Conservation (phyloP, 2,113 vertebrate species). For the Canis aureus region DNA sequence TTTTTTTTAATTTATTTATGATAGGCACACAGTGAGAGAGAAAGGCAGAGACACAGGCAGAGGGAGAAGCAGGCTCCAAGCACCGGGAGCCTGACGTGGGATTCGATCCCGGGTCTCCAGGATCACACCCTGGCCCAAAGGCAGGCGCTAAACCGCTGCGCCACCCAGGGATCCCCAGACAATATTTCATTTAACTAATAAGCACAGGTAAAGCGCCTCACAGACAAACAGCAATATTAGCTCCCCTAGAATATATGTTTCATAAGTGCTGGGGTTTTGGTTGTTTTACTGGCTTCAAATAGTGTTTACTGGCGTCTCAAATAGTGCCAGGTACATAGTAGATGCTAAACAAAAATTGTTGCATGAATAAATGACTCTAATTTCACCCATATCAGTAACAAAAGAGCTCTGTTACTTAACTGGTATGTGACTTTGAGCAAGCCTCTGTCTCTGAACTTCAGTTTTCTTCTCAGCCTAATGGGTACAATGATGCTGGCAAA, state of each 20-base stretch:
- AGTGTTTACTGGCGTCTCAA: too few relatives aligned
- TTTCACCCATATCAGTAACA: too few relatives aligned
- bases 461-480: neutral
- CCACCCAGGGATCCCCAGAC: neutral
- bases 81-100: too few relatives aligned
- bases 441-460: neutral
- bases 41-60: too few relatives aligned
- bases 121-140: too few relatives aligned
- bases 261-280: neutral
- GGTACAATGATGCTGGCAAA: neutral
- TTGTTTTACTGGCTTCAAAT: neutral
- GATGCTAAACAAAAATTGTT: neutral
- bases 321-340: neutral
- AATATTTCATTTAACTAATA: neutral
- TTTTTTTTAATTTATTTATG: too few relatives aligned
- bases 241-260: neutral
- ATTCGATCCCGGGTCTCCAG: too few relatives aligned
- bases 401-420: neutral
- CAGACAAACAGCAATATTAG: neutral
- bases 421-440: neutral
- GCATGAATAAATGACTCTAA: neutral
- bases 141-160: too few relatives aligned
- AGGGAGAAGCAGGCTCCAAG: too few relatives aligned
- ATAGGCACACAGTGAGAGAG: too few relatives aligned
- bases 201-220: neutral